Percentiles rank a stretch among this genome's conserved stretches.
Conservation (phyloP, 2,888 invertebrate genomes). For the Thera obeliscata region DNA sequence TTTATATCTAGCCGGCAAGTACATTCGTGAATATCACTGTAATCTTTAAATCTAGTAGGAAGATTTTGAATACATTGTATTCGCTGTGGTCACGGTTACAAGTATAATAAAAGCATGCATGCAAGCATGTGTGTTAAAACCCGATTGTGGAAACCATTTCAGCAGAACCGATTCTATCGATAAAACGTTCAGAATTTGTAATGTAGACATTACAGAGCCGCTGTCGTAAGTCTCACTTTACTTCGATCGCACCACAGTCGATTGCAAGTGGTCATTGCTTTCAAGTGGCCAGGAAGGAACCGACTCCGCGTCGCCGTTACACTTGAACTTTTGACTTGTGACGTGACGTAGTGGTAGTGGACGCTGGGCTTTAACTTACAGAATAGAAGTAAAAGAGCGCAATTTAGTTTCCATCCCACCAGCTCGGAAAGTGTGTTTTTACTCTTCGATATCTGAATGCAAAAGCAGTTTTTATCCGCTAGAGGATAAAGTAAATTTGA, state of each 20-base stretch:
- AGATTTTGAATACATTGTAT: background rate
- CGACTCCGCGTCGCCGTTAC: conserved; percentile 4
- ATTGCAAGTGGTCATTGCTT: conserved; percentile 47
- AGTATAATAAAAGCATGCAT: background rate
- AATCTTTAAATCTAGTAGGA: no score
- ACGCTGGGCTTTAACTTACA: background rate
- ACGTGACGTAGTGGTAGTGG: background rate
- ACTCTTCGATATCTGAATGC: no score
- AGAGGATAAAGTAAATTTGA: no score
- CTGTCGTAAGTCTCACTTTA: conserved; percentile 25
- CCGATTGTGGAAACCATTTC: background rate
- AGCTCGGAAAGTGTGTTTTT: no score
- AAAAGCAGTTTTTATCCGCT: no score
- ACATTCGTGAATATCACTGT: no score
- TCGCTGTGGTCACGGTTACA: background rate
- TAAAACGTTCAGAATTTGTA: conserved; percentile 11
- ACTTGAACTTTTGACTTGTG: background rate
- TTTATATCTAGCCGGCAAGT: no score
- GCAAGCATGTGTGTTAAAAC: conserved; percentile 2
- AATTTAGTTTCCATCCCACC: no score
- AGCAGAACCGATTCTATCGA: conserved; percentile 7
- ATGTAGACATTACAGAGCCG: conserved; percentile 6
- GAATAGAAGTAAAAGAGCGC: no score
- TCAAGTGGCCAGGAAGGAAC: conserved; percentile 43
- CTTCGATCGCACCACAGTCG: conserved; percentile 36